Percentiles rank a stretch among this genome's conserved stretches.
Conservation (phyloP, 2,797 vertebrate genomes). For the Loriculus beryllinus region DNA sequence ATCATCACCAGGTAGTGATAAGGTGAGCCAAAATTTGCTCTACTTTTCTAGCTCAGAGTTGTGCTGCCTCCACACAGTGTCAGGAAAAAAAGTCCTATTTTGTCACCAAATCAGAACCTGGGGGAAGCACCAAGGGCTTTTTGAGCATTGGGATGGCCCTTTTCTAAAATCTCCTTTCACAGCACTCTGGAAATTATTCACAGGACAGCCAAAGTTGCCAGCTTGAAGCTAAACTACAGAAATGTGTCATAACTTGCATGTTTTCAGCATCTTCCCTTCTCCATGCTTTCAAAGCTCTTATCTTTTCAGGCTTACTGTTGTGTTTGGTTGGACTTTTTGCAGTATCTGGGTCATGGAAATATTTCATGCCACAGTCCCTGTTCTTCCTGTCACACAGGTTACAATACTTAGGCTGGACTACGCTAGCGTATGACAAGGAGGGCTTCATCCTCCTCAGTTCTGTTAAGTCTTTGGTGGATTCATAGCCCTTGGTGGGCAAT, state of each 20-base stretch:
- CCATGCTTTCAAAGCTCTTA: neutral
- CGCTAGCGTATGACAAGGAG: neutral
- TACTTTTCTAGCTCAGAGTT: neutral
- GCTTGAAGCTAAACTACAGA: neutral
- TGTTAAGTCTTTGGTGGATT: neutral
- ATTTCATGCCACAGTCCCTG: neutral
- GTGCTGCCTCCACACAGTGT: neutral
- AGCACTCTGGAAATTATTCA: neutral
- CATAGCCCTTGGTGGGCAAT: neutral
- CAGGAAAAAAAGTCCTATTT: neutral
- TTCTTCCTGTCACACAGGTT: neutral
- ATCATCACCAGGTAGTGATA: neutral
- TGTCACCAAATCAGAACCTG: neutral
- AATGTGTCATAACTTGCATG: neutral
- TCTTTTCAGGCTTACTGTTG: neutral
- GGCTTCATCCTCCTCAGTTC: neutral
- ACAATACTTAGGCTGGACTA: neutral
- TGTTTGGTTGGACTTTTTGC: neutral
- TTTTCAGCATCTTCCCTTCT: neutral
- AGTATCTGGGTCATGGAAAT: neutral
- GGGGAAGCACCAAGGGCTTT: neutral
- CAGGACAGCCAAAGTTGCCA: neutral
- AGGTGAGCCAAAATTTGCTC: neutral
- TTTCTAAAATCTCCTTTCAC: neutral
- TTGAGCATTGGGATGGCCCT: neutral